These are phyloP conservation scores for Sitophilus oryzae DNA, from an alignment of 1,140 invertebrate genomes.

Conservation along the genomic window DNA sequence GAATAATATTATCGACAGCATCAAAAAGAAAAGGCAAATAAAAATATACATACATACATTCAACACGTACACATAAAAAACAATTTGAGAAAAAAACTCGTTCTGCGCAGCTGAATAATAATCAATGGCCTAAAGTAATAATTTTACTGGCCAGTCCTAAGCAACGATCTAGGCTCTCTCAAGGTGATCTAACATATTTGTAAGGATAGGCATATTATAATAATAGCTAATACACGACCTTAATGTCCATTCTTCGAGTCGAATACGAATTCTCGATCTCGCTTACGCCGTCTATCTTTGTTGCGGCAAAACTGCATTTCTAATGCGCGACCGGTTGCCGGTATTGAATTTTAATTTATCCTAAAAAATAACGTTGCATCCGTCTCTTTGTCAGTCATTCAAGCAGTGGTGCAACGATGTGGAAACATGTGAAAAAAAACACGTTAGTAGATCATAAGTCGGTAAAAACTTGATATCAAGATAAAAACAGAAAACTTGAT, in stretches of 20 bases:
- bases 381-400: constrained; percentile 7
- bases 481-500: too few relatives aligned
- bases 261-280: constrained; percentile 29
- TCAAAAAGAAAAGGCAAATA: neutral
- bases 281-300: constrained; percentile 39
- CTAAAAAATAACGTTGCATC: constrained; percentile 32
- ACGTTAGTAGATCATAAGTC: too few relatives aligned
- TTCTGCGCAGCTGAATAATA: constrained; percentile 31
- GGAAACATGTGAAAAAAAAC: too few relatives aligned
- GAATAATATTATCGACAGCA: too few relatives aligned
- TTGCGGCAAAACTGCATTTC: constrained; percentile 34
- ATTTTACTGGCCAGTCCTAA: constrained; percentile 35
- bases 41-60: neutral
- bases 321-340: constrained; percentile 35
- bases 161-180: constrained; percentile 22
- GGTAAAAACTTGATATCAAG: too few relatives aligned
- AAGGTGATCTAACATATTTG: constrained; percentile 39
- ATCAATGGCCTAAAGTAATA: constrained; percentile 33
- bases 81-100: constrained; percentile 25
- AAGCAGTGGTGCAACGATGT: too few relatives aligned
- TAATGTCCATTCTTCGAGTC: constrained; percentile 36
- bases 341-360: constrained; percentile 37
- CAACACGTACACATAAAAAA: neutral
- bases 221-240: constrained; percentile 32
- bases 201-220: constrained; percentile 36